These are phyloP conservation scores for Coenonympha glycerion DNA, from an alignment of 2,888 invertebrate species.

Conservation along the genomic window DNA sequence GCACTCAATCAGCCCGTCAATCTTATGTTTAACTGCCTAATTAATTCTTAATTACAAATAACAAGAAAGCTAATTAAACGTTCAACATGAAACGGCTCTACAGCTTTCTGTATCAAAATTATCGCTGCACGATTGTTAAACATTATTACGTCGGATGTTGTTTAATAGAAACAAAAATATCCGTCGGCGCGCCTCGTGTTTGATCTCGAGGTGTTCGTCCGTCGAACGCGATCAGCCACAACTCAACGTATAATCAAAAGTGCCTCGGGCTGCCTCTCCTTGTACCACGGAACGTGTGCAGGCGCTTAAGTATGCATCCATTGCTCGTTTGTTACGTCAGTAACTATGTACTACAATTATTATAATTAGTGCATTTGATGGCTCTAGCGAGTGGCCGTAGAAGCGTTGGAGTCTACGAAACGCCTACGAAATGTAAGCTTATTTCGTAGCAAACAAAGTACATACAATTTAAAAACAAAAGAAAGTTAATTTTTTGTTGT, in stretches of 20 bases:
- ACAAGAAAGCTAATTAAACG: not conserved
- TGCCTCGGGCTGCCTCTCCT: conserved; percentile 61
- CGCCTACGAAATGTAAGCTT: not conserved
- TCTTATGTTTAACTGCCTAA: not conserved
- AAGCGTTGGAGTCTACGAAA: not conserved
- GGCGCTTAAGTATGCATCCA: conserved; percentile 33
- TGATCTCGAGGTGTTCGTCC: conserved; percentile 77
- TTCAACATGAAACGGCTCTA: conserved; percentile 34
- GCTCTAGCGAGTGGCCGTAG: not conserved
- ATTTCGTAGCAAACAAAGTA: too few species aligned
- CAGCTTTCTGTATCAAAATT: conserved; percentile 54
- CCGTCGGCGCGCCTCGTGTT: conserved; percentile 76
- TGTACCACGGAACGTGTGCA: conserved; percentile 38
- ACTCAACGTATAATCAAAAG: conserved; percentile 76
- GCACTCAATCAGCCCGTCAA: too few species aligned
- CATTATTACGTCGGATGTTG: conserved; percentile 77
- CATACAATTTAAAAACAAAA: too few species aligned
- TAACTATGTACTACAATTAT: too few species aligned
- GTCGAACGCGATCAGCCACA: conserved; percentile 76
- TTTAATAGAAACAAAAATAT: conserved; percentile 78
- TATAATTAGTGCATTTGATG: too few species aligned
- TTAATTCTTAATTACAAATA: not conserved
- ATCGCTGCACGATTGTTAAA: conserved; percentile 77
- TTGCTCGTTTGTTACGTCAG: conserved; percentile 37
- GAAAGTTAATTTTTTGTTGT: too few species aligned